Evolutionary conservation across 2,888 invertebrate genomes (phyloP).

Genomic region (Lochmaea crataegi): DNA sequence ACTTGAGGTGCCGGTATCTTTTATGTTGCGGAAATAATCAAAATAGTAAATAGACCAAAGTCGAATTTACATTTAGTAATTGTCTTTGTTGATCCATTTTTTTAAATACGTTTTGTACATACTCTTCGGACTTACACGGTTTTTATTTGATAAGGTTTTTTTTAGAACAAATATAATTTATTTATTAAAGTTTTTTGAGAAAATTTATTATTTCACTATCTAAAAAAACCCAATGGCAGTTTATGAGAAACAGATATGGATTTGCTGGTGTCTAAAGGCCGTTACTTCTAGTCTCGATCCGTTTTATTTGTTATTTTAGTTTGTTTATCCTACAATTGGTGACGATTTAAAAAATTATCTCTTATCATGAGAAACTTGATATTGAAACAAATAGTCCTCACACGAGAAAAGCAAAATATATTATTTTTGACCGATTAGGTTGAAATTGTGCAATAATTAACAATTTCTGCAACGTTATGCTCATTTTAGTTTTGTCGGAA

Average conservation of each 20-base stretch:
- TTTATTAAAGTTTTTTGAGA: slow-evolving; percentile 32
- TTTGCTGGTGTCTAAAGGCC: background rate
- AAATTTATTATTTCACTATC: background rate
- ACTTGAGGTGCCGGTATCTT: slow-evolving; percentile 22
- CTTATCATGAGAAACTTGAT: background rate
- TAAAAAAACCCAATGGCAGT: slow-evolving; percentile 7
- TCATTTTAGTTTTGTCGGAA: background rate
- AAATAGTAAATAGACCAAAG: slow-evolving; percentile 23
- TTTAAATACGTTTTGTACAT: slow-evolving; percentile 25
- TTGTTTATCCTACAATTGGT: background rate
- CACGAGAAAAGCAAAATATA: background rate
- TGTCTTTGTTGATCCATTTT: slow-evolving; percentile 19
- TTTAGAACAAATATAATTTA: slow-evolving; percentile 28
- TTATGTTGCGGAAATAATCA: slow-evolving; percentile 6
- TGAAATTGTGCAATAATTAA: background rate
- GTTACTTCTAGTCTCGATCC: background rate
- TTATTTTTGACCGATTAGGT: background rate
- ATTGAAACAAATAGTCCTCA: background rate
- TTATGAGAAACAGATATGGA: background rate
- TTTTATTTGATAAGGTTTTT: slow-evolving; percentile 22
- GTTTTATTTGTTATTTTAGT: background rate
- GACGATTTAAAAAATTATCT: no score
- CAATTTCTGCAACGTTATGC: no score
- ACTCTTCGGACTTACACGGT: slow-evolving; percentile 11
- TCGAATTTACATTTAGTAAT: slow-evolving; percentile 23